These are phyloP conservation scores for Andrena trimmerana DNA, from an alignment of 2,888 invertebrate genomes.

Conservation along the genomic window DNA sequence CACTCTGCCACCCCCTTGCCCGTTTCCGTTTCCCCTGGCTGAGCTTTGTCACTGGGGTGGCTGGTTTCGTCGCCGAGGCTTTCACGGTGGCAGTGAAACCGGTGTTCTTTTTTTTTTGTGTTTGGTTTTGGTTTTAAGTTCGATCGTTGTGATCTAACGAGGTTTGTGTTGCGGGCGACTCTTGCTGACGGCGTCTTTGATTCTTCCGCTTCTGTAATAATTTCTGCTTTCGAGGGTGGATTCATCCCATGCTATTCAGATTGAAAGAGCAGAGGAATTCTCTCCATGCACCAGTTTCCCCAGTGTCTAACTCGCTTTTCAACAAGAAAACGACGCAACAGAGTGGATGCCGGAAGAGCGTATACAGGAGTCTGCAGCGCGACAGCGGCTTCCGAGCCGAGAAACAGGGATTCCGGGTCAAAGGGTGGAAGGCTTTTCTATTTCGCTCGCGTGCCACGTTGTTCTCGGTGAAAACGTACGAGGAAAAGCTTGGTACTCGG, in stretches of 20 bases:
- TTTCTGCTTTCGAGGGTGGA: no score
- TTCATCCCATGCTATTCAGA: constrained; percentile 6
- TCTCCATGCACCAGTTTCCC: constrained; percentile 26
- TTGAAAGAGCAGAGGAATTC: constrained; percentile 18
- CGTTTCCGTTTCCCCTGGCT: constrained; percentile 10
- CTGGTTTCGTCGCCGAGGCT: neutral
- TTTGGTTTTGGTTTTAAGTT: no score
- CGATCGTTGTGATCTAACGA: no score
- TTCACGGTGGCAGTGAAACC: neutral
- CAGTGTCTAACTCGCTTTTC: constrained; percentile 32
- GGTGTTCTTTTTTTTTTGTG: no score
- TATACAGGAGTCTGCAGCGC: constrained; percentile 1
- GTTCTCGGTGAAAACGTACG: constrained; percentile 41
- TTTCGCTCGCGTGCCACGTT: constrained; percentile 45
- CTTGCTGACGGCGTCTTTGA: no score
- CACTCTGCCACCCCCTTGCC: constrained; percentile 8
- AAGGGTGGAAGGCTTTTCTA: constrained; percentile 53
- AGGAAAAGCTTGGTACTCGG: constrained; percentile 30
- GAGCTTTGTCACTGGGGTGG: constrained; percentile 17
- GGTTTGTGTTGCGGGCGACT: no score
- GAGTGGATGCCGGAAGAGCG: neutral
- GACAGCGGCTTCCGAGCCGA: constrained; percentile 21
- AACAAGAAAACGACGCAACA: constrained; percentile 32
- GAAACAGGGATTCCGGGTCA: constrained; percentile 52
- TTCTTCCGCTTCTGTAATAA: no score